Percentiles rank a stretch among this genome's conserved stretches.
phyloP scores from a whole-genome alignment of 2,113 vertebrate genomes.

The Orthonyx spaldingii region DNA sequence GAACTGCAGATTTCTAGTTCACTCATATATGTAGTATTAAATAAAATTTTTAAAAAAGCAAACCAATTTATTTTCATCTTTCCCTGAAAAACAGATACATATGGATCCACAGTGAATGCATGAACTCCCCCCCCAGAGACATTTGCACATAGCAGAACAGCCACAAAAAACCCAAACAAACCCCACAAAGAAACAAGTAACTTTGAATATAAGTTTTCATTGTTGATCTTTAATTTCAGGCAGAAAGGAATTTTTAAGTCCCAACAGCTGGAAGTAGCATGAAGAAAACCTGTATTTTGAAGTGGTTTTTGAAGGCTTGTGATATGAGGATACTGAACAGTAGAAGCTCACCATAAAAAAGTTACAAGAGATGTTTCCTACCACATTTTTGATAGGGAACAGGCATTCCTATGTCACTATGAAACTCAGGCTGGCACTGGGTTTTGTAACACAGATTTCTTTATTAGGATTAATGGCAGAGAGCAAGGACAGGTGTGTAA shows the following conservation, averaged over 20 bases:
- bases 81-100: neutral
- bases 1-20: neutral
- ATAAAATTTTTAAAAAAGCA: neutral
- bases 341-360: neutral
- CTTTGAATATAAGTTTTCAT: neutral
- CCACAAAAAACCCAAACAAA: neutral
- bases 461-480: neutral
- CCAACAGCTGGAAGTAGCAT: neutral
- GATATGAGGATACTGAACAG: neutral
- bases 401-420: neutral
- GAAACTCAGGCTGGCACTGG: neutral
- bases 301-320: neutral
- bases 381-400: neutral
- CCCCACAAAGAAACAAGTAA: neutral
- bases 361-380: neutral
- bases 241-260: neutral
- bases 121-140: neutral
- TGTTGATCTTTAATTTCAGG: neutral
- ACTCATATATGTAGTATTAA: neutral
- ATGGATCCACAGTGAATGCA: accelerated
- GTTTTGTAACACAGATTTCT: neutral
- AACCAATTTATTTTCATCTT: neutral
- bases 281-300: neutral
- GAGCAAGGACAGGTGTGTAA: neutral
- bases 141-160: accelerated